Evolutionary conservation across 2,113 vertebrate genomes (phyloP), one percentile per base, ranked within the genome.

Genomic region (Chauna torquata): DNA sequence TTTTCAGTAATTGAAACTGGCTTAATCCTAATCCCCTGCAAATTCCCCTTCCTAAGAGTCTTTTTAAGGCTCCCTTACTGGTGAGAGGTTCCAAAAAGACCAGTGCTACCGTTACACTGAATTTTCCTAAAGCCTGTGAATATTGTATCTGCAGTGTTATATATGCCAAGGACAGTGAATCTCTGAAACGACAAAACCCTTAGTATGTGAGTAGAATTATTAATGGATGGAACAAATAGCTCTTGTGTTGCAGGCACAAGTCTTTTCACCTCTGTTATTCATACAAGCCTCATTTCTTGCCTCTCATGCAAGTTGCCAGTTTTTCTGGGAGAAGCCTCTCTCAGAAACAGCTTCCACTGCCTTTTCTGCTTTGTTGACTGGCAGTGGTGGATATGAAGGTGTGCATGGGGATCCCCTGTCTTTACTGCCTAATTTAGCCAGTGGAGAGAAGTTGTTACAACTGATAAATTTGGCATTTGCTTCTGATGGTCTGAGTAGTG

Each of bases 1-100:
- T 93, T 94, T 84, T 91, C 86, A 95, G 94, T 95, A 96, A 95
- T 82, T 95, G 96, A 96, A 96, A 97, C 92, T 80, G 90, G 82
- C 74, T 95, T 93, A 95, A 68, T 96, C 59, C 20, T 96, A 95
- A 97, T 96, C 77, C 91, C 55, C 70, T 90, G 66, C 84, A 97
- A 97, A 96, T 94, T 88, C 61, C 47, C 27, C 40, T 91, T 92
- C 81, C 78, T 92, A 77, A 93, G 66, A 90, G 38, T 57, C 79
- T 92, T 95, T 89, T 52, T 81, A 44, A 92, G 86, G 52, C 57
- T 84, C 52, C 16, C 40, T 87, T 62, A 47, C 27, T 88, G 75
- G 36, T 30, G 47, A 71, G 36, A 78, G 47, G 57, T 88, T 95
- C 69, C 77, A 78, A 61, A 71, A 94, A 65, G 34, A 54, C 17